Conservation (phyloP, 2,888 invertebrate species). For the Frankliniella fusca region DNA sequence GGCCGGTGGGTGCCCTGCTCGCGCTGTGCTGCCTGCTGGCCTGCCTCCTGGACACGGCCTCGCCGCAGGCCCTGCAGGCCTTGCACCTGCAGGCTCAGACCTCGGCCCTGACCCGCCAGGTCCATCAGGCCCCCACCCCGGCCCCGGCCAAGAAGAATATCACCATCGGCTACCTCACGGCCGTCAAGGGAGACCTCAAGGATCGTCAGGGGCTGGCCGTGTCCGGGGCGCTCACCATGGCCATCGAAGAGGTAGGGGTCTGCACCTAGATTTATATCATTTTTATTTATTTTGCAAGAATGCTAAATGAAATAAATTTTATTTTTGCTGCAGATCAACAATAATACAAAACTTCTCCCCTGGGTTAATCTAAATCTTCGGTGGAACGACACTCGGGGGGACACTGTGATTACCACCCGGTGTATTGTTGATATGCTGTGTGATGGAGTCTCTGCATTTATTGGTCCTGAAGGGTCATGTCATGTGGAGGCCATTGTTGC, state of each 20-base stretch:
- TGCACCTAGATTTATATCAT: not conserved
- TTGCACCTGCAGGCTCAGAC: too few species aligned
- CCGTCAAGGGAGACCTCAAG: conserved; percentile 69
- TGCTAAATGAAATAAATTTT: too few species aligned
- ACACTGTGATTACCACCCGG: conserved; percentile 76
- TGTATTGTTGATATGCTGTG: conserved; percentile 88
- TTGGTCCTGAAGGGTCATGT: conserved; percentile 93
- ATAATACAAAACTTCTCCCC: conserved; percentile 62
- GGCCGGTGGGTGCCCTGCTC: conserved; percentile 4
- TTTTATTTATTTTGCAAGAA: conserved; percentile 27
- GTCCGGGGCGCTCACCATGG: conserved; percentile 86
- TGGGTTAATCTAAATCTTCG: conserved; percentile 66
- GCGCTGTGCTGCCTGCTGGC: conserved; percentile 33
- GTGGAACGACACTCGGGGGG: conserved; percentile 83
- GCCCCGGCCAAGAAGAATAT: conserved; percentile 48
- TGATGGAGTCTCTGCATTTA: conserved; percentile 83
- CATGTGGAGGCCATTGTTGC: conserved; percentile 92
- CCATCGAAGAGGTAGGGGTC: conserved; percentile 69
- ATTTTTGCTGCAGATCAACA: conserved; percentile 64
- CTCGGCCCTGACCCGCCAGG: conserved; percentile 34
- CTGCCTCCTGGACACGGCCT: conserved; percentile 35
- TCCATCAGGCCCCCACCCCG: too few species aligned
- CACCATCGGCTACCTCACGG: conserved; percentile 81
- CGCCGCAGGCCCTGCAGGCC: too few species aligned
- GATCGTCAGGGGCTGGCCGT: conserved; percentile 81